Evolutionary conservation across 2,797 vertebrate genomes (phyloP).

Genomic region (Peromyscus melanophrys): DNA sequence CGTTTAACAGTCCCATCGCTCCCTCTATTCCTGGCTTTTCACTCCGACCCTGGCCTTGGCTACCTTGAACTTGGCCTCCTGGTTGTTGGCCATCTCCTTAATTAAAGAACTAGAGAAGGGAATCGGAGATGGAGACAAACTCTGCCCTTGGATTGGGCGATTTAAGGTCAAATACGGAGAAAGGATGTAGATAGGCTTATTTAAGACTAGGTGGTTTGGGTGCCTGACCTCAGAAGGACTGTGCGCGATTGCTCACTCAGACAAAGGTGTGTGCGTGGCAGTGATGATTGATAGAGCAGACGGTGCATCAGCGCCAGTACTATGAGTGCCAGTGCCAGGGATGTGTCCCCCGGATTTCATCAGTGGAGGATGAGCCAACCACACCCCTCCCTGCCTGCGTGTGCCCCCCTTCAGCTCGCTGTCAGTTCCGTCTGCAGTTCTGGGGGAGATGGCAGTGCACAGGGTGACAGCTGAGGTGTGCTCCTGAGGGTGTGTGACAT

Average conservation of each 20-base stretch:
- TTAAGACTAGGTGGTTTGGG: not conserved
- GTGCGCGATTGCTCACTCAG: not conserved
- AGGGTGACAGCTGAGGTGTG: slow-evolving; percentile 77
- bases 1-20: slow-evolving; percentile 43
- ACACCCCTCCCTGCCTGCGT: not conserved
- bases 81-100: not conserved
- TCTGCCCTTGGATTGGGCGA: not conserved
- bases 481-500: not conserved
- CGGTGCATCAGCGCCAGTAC: not conserved
- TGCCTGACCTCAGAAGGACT: slow-evolving; percentile 10
- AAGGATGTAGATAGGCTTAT: not conserved
- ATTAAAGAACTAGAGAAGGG: slow-evolving; percentile 51
- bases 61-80: slow-evolving; percentile 44
- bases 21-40: not conserved
- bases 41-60: slow-evolving; percentile 16
- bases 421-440: slow-evolving; percentile 77
- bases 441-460: slow-evolving; percentile 69
- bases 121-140: not conserved
- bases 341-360: slow-evolving; percentile 62
- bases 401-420: not conserved
- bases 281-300: not conserved
- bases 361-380: slow-evolving; percentile 48
- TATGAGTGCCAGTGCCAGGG: not conserved
- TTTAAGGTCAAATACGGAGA: slow-evolving; percentile 61
- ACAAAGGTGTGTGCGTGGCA: slow-evolving; percentile 20